phyloP scores from a whole-genome alignment of 2,797 vertebrate genomes.

The Crocodylus rhombifer region DNA sequence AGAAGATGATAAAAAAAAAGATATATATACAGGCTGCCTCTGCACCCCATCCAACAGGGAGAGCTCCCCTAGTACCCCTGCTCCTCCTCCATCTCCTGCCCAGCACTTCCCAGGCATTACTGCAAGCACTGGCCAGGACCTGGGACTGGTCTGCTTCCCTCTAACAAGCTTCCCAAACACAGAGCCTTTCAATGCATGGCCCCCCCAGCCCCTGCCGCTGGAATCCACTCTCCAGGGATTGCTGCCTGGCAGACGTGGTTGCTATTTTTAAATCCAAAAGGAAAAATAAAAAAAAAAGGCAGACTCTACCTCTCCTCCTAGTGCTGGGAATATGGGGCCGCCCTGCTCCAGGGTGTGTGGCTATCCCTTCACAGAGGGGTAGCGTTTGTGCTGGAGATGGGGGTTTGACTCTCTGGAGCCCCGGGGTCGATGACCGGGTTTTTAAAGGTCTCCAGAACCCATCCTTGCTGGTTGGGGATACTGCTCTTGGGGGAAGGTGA shows the following conservation, averaged over 20 bases:
- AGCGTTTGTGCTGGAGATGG: background rate
- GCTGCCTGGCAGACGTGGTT: background rate
- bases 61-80: background rate
- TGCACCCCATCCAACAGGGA: background rate
- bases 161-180: constrained; percentile 49
- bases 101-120: no score
- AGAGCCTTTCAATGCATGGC: constrained; percentile 25
- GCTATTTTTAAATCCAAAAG: background rate
- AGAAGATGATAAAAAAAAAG: background rate
- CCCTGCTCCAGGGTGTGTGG: background rate
- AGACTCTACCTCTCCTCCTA: background rate
- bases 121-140: background rate
- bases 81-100: background rate
- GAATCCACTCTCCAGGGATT: background rate
- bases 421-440: no score
- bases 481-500: background rate
- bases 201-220: constrained; percentile 36
- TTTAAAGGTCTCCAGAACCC: no score
- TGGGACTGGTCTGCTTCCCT: constrained; percentile 8
- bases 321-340: background rate
- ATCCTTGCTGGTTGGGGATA: no score
- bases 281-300: no score
- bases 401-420: no score
- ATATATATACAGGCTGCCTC: background rate
- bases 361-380: background rate